phyloP scores from a whole-genome alignment of 2,888 invertebrate genomes.

The Scaptomyza cyrtandrae region DNA sequence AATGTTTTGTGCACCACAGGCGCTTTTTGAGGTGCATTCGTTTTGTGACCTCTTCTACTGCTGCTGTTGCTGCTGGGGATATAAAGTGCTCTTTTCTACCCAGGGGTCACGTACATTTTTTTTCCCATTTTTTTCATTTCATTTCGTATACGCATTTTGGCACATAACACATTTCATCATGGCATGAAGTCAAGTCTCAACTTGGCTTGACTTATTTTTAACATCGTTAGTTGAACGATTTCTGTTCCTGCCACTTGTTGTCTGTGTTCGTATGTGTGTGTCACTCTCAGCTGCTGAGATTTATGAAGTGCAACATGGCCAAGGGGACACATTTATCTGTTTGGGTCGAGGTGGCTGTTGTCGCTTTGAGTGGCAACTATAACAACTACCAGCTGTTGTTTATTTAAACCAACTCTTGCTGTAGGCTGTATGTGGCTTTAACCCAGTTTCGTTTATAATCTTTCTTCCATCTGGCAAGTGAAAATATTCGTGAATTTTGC shows the following conservation, averaged over 20 bases:
- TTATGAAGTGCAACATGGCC: conserved; percentile 75
- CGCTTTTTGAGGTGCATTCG: conserved; percentile 49
- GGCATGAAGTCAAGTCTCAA: conserved; percentile 43
- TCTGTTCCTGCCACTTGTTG: conserved; percentile 67
- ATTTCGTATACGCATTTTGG: conserved; percentile 61
- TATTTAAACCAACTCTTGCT: not conserved
- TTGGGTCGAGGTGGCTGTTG: conserved; percentile 1
- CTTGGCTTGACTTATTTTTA: conserved; percentile 72
- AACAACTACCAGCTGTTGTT: conserved; percentile 3
- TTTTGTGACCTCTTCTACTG: conserved; percentile 5
- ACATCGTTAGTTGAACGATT: conserved; percentile 65
- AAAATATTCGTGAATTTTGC: too few species aligned
- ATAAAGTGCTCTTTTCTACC: not conserved
- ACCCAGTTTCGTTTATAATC: conserved; percentile 32
- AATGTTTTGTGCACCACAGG: not conserved
- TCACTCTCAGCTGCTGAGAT: conserved; percentile 74
- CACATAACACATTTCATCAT: conserved; percentile 37
- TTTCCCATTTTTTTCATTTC: conserved; percentile 37
- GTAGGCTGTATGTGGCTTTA: conserved; percentile 34
- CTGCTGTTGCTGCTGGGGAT: not conserved
- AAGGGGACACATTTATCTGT: conserved; percentile 47
- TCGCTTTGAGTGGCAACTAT: conserved; percentile 18
- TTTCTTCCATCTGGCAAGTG: too few species aligned
- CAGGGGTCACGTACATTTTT: conserved; percentile 54
- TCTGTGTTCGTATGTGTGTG: conserved; percentile 44